Evolutionary conservation across 2,113 vertebrate genomes (phyloP), one percentile per base, ranked within the genome.

Genomic region (Petaurus breviceps): DNA sequence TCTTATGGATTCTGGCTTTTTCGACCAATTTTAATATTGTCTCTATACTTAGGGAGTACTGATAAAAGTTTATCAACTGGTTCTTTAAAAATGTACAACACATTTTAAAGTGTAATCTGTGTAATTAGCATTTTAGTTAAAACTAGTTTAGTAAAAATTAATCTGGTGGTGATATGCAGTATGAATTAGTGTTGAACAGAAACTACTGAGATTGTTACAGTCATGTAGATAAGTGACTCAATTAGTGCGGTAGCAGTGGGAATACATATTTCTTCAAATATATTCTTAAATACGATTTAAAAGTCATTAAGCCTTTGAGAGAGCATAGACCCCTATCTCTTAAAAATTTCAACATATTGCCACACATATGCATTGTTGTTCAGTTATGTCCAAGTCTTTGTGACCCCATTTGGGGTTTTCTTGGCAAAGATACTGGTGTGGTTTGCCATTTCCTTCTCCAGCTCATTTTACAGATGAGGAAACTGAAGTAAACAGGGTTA

Each of bases 1-100:
- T 26, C 55, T 50, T 19, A 28, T n/a, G 90, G 37, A 26, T 93
- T 94, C 90, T 6, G 57, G 47, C 19, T 96, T 95, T 90, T 51
- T 46, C 12, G 37, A 50, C 89, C 9, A 31, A 50, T 43, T 84
- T 43, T 84, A 84, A 84, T 23, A 84, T 43, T 43, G 37, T 43
- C 68, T n/a, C 43, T 43, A 84, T 43, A 8, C 16, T 28, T 11
- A 90, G 50, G 43, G 89, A 94, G 24, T 94, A 90, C 61, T 94
- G 11, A 51, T 57, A 92, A 94, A 95, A 84, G 51, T 46, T 50
- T 31, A 93, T 14, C 43, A 47, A 96, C 3, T 52, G 2, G 16
- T 8, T 43, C 68, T 84, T 37, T 23, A 84, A 43, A 77, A 84
- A 84, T 43, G n/a, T 8, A 84, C 14, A 43, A 84, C n/a, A 43